phyloP scores from a whole-genome alignment of 2,797 vertebrate species.

The Lagorchestes hirsutus region DNA sequence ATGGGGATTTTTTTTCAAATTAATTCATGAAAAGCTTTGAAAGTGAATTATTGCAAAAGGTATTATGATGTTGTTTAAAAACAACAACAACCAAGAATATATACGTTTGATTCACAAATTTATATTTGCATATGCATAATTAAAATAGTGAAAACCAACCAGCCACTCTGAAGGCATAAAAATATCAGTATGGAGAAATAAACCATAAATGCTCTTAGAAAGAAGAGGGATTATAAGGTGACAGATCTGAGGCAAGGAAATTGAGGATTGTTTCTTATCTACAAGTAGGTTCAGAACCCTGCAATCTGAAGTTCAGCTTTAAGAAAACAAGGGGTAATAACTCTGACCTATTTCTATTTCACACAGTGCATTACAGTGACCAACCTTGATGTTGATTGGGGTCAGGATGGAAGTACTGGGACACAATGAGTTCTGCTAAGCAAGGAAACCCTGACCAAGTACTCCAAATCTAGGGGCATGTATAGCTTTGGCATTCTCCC shows the following conservation, averaged over 20 bases:
- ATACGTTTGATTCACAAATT: constrained; percentile 43
- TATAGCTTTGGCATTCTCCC: background rate
- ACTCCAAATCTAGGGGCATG: background rate
- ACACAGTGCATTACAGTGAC: background rate
- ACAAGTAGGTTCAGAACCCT: background rate
- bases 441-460: background rate
- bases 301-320: background rate
- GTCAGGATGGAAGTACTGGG: background rate
- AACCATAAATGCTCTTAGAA: background rate
- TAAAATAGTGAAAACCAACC: background rate
- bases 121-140: constrained; percentile 55
- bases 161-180: background rate
- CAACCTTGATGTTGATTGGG: background rate
- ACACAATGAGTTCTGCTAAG: background rate
- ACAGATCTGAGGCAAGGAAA: background rate
- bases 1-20: constrained; percentile 83
- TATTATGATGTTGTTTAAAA: constrained; percentile 64
- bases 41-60: constrained; percentile 73
- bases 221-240: accelerated
- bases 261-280: background rate
- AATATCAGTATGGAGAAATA: background rate
- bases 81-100: constrained; percentile 29
- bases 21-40: constrained; percentile 81
- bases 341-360: background rate
- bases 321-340: background rate